These are phyloP conservation scores for Sesia bembeciformis DNA, from an alignment of 2,888 invertebrate genomes.

Conservation along the genomic window DNA sequence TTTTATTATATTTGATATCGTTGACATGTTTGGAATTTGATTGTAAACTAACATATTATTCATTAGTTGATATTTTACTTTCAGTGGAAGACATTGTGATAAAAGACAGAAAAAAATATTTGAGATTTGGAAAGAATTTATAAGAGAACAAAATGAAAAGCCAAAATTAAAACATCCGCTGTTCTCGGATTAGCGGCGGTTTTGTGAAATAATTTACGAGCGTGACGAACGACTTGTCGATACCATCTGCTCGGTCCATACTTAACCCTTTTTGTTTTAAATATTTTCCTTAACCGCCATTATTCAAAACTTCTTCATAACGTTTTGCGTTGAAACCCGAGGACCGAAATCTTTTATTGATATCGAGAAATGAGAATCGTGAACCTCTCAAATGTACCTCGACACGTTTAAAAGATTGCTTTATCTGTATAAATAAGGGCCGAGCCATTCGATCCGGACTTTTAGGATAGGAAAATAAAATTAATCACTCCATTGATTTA, in stretches of 20 bases:
- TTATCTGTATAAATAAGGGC: slow-evolving; percentile 46
- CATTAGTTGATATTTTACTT: slow-evolving; percentile 20
- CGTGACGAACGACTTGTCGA: slow-evolving; percentile 70
- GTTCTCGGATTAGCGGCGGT: slow-evolving; percentile 66
- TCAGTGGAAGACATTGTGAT: slow-evolving; percentile 41
- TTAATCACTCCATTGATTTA: slow-evolving; percentile 37
- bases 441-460: slow-evolving; percentile 21
- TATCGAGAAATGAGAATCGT: slow-evolving; percentile 58
- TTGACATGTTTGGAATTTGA: slow-evolving; percentile 36
- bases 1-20: slow-evolving; percentile 47
- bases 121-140: slow-evolving; percentile 42
- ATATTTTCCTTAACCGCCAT: slow-evolving; percentile 59
- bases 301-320: slow-evolving; percentile 67
- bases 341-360: slow-evolving; percentile 59
- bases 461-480: slow-evolving; percentile 24
- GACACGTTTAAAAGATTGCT: slow-evolving; percentile 34
- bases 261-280: slow-evolving; percentile 69
- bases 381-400: slow-evolving; percentile 40
- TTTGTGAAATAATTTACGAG: slow-evolving; percentile 71
- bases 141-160: slow-evolving; percentile 50
- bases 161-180: slow-evolving; percentile 68
- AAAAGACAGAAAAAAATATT: slow-evolving; percentile 44
- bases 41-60: slow-evolving; percentile 29
- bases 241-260: slow-evolving; percentile 65
- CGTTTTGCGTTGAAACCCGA: slow-evolving; percentile 54